Evolutionary conservation across 1,140 invertebrate species (phyloP).

Genomic region (Episyrphus balteatus): DNA sequence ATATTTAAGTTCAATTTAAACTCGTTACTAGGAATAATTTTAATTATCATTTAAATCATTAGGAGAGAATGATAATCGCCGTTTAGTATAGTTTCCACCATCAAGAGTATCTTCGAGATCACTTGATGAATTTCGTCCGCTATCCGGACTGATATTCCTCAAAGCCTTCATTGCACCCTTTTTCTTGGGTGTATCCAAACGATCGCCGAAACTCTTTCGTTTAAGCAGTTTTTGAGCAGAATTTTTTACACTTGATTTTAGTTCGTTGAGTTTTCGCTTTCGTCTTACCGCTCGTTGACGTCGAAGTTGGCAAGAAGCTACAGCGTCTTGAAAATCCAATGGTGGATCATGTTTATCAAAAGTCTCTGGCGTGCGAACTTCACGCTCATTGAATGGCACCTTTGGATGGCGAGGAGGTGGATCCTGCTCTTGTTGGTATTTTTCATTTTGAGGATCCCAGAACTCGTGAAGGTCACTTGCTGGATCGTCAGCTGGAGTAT

Average conservation of each 20-base stretch:
- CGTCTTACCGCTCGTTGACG: constrained; percentile 28
- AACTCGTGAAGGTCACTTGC: constrained; percentile 26
- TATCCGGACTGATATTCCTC: constrained; percentile 24
- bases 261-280: constrained; percentile 25
- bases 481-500: constrained; percentile 24
- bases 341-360: constrained; percentile 6
- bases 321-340: constrained; percentile 4
- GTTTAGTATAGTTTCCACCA: constrained; percentile 21
- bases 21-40: not conserved
- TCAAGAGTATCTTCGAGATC: constrained; percentile 14
- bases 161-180: constrained; percentile 10
- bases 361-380: constrained; percentile 16
- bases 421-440: not conserved
- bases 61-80: constrained; percentile 24
- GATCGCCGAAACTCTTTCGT: constrained; percentile 1
- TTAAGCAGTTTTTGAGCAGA: constrained; percentile 25
- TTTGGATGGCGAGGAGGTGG: not conserved
- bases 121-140: constrained; percentile 31
- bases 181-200: not conserved
- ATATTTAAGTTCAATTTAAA: too few relatives aligned
- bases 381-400: constrained; percentile 17
- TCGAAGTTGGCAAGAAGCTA: constrained; percentile 12
- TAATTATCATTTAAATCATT: constrained; percentile 1
- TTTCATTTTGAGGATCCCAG: constrained; percentile 11
- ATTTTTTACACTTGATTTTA: constrained; percentile 20